A percentile compares a stretch with the other conserved stretches of the same genome.
Conservation (phyloP, 1,140 invertebrate genomes). For the Drosophila sechellia region DNA sequence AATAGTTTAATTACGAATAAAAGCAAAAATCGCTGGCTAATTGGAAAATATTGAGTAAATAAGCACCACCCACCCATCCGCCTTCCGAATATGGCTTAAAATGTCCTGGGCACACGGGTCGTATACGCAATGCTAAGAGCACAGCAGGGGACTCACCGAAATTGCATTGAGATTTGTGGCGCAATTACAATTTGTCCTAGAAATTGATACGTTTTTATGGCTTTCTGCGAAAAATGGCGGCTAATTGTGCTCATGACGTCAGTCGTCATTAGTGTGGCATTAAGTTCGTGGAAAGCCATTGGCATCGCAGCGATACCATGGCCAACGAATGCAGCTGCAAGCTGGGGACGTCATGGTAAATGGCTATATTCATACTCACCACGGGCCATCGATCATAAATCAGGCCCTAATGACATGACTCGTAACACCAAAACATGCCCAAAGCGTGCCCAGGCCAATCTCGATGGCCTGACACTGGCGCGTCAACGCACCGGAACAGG, state of each 20-base stretch:
- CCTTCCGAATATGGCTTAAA: slow-evolving; percentile 2
- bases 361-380: slow-evolving; percentile 21
- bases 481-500: slow-evolving; percentile 73
- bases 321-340: slow-evolving; percentile 14
- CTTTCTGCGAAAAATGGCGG: slow-evolving; percentile 16
- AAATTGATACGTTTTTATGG: slow-evolving; percentile 47
- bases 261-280: slow-evolving; percentile 1
- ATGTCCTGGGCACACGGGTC: slow-evolving; percentile 12
- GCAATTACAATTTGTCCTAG: slow-evolving; percentile 43
- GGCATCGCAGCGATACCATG: slow-evolving; percentile 19
- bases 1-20: slow-evolving; percentile 71
- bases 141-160: slow-evolving; percentile 54
- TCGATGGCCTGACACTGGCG: slow-evolving; percentile 53
- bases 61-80: slow-evolving; percentile 1
- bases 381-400: slow-evolving; percentile 53
- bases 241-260: slow-evolving; percentile 43
- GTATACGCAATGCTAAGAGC: slow-evolving; percentile 54
- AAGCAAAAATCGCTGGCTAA: slow-evolving; percentile 68
- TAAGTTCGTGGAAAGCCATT: slow-evolving; percentile 8
- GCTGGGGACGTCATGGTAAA: neutral
- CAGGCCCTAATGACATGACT: slow-evolving; percentile 24
- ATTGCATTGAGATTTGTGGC: slow-evolving; percentile 73
- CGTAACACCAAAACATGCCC: slow-evolving; percentile 33
- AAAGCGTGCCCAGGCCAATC: slow-evolving; percentile 54
- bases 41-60: slow-evolving; percentile 66